These are phyloP conservation scores for Coracopsis vasa DNA, from an alignment of 2,113 vertebrate species.

Conservation along the genomic window DNA sequence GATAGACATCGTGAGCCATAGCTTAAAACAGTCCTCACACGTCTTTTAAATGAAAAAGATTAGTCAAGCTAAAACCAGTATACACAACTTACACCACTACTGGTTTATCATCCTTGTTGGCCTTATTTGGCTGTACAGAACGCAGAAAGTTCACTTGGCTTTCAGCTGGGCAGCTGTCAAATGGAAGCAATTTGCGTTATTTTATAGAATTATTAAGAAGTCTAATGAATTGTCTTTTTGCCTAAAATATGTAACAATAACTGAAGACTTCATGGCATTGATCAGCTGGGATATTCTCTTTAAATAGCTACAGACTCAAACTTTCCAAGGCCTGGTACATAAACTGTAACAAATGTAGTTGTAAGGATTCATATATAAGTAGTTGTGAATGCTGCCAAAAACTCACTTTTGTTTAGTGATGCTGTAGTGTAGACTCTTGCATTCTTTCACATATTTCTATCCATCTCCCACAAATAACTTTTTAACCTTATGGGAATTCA, in stretches of 20 bases:
- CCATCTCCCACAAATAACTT: background rate
- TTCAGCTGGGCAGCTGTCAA: background rate
- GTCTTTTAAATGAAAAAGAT: background rate
- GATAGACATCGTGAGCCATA: background rate
- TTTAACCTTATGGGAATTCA: background rate
- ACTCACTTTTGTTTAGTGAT: background rate
- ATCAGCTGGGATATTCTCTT: background rate
- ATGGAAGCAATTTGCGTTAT: background rate
- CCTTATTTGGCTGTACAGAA: background rate
- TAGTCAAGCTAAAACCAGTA: background rate
- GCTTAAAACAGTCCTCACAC: background rate
- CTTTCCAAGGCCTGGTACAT: background rate
- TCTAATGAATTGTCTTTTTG: background rate
- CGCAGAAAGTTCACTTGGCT: background rate
- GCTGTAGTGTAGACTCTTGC: background rate
- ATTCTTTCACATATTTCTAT: background rate
- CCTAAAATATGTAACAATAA: background rate
- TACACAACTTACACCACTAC: background rate
- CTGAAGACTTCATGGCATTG: background rate
- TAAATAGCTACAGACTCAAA: background rate
- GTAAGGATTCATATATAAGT: background rate
- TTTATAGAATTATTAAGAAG: background rate
- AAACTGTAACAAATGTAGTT: background rate
- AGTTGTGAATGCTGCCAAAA: background rate
- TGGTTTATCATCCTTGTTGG: background rate